Base-by-base conservation (phyloP, 2,797 vertebrate species). In the Alauda arvensis region DNA sequence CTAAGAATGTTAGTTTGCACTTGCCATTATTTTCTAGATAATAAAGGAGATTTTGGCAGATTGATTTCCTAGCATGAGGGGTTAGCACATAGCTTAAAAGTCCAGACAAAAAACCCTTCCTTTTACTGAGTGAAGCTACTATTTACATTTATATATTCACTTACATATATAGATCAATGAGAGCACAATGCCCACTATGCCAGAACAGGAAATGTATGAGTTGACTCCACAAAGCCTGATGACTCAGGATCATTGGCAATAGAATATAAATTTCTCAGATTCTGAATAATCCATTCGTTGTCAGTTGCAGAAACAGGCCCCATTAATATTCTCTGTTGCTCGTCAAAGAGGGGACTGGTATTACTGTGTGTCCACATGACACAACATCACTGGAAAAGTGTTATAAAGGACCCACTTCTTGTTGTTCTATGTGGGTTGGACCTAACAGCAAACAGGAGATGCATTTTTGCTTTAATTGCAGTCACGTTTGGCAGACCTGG, bases 261-360 rank as follows among this genome's bases (percentile, higher is more conserved):
- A 11, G 42, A 77, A 80, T 77, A 80, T 56, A 63, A 87, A 85
- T 90, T 88, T 87, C 62, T 85, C 79, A 37, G 52, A 76, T 85
- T 92, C 63, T 83, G 72, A 93, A 90, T 87, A 87, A 88, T 52
- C 92, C 69, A 25, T 72, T 66, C 1, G 12, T 83, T 78, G 88
- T 69, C 28, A 8, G 48, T 31, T 24, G 39, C 74, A 43, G 77
- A 85, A 88, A 53, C n/a, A 72, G 67, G 49, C 52, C 51, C 84
- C 81, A 85, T 91, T 94, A 96, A 68, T 86, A 91, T 88, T 90
- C 75, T 83, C 52, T 94, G 69, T 80, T 88, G 52, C 83, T 65
- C 80, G 53, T 94, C 79, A 87, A 85, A 93, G 88, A 86, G 51
- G 40, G 74, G 71, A 75, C 76, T 83, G 88, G 74, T 93, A 39